Evolutionary conservation across 1,140 invertebrate species (phyloP).

Genomic region (Halictus rubicundus): DNA sequence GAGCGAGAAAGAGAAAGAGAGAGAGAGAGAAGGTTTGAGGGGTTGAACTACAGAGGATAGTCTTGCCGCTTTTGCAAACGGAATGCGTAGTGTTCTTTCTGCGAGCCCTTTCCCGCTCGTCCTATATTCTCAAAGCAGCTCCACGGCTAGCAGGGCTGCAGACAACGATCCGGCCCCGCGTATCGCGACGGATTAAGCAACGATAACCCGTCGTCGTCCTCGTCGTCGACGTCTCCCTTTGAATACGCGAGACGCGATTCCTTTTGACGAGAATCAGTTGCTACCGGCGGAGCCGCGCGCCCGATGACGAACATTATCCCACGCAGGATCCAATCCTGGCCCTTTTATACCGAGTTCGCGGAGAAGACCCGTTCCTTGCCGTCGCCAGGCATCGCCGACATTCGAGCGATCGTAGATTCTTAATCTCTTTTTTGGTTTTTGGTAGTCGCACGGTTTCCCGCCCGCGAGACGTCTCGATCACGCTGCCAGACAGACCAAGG

Average conservation of each 20-base stretch:
- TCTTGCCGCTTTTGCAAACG: constrained; percentile 16
- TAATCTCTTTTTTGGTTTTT: background rate
- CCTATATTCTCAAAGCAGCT: constrained; percentile 27
- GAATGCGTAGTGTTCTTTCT: constrained; percentile 38
- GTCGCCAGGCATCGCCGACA: background rate
- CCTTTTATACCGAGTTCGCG: background rate
- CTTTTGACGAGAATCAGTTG: background rate
- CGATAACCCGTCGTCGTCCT: background rate
- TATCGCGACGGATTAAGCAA: constrained; percentile 11
- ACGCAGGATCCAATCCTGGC: background rate
- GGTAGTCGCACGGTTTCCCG: constrained; percentile 56
- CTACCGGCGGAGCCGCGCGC: background rate
- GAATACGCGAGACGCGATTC: constrained; percentile 2
- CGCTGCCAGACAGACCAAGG: constrained; percentile 29
- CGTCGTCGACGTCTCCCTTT: background rate
- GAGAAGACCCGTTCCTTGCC: background rate
- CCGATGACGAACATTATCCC: background rate
- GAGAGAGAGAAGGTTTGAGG: too few relatives aligned
- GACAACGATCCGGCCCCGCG: constrained; percentile 22
- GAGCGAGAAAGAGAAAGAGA: too few relatives aligned
- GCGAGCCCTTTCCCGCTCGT: constrained; percentile 30
- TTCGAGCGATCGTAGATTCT: background rate
- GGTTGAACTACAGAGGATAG: background rate
- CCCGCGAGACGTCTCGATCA: constrained; percentile 40
- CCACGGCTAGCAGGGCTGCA: background rate